Evolutionary conservation across 2,113 vertebrate genomes (phyloP), one percentile per base, ranked within the genome.

Genomic region (Eurystomus gularis): DNA sequence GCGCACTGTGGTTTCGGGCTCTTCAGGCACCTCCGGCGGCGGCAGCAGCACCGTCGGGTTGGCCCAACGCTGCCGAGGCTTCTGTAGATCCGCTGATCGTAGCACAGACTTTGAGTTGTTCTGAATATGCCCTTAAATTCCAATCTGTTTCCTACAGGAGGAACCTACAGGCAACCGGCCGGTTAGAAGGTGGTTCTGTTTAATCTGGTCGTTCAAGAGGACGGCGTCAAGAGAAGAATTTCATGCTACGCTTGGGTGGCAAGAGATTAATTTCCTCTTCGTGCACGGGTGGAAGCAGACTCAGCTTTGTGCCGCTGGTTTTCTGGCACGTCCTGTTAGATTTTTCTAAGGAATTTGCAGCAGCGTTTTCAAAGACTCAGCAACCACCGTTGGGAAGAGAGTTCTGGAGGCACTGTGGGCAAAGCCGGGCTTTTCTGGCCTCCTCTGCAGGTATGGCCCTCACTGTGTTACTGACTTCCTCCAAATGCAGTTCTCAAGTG

Each of bases 291-390:
- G 44, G 51, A 52, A 48, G 39, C 42, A 26, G n/a, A 28, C 29
- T 78, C 39, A 48, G 0, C 46, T 40, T 52, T 14, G 29, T 37
- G n/a, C 42, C 29, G 3, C 29, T 20, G 44, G n/a, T n/a, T 49
- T 70, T 64, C 51, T 51, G 86, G 48, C 23, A 19, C 0, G 1
- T 26, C 26, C 33, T 3, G 42, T 18, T 24, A 46, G 11, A 17
- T 40, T 69, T 73, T 69, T 49, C 17, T 48, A 2, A 37, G 55
- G 55, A 33, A 10, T 18, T 39, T 7, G 49, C 10, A 24, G 42
- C 83, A 33, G 5, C 3, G 0, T 29, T 58, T 46, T 69, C 33
- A 19, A 7, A 61, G 61, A 42, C 33, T 51, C 7, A 0, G 37
- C 55, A 62, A 1, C 31, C 15, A 3, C 26, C 5, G 3, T 5